These are phyloP conservation scores for Dasysyrphus albostriatus DNA, from an alignment of 2,888 invertebrate species.

Conservation along the genomic window DNA sequence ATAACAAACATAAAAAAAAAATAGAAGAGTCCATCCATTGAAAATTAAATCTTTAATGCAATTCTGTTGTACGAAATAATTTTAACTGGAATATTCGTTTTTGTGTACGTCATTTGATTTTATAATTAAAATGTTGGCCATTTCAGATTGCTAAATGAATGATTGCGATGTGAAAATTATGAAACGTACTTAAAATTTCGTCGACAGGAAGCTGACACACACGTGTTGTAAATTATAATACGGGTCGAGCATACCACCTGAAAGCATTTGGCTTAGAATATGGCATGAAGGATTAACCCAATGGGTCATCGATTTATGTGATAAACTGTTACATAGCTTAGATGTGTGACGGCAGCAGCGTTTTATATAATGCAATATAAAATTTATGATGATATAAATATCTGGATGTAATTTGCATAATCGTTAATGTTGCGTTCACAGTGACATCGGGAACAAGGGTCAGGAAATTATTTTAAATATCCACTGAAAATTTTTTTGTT, in stretches of 20 bases:
- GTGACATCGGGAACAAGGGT: no score
- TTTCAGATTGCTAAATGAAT: background rate
- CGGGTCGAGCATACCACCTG: background rate
- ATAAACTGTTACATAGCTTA: no score
- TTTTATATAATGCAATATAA: background rate
- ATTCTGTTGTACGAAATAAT: slow-evolving; percentile 37
- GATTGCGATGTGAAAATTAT: slow-evolving; percentile 6
- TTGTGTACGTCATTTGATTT: slow-evolving; percentile 39
- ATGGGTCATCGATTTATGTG: background rate
- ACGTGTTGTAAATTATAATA: background rate
- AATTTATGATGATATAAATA: background rate
- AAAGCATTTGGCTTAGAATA: background rate
- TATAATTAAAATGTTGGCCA: slow-evolving; percentile 51
- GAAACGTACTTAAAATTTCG: background rate
- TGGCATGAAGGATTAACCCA: background rate
- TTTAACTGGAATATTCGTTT: slow-evolving; percentile 23
- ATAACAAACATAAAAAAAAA: no score
- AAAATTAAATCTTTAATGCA: slow-evolving; percentile 41
- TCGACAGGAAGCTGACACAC: background rate
- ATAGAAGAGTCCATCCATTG: background rate
- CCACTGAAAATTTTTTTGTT: no score
- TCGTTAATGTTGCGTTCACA: background rate
- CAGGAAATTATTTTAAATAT: no score
- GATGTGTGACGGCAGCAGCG: no score
- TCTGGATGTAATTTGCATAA: background rate